Percentiles rank a stretch among this genome's conserved stretches.
phyloP scores from a whole-genome alignment of 2,113 vertebrate species.

The Phoxinus phoxinus region DNA sequence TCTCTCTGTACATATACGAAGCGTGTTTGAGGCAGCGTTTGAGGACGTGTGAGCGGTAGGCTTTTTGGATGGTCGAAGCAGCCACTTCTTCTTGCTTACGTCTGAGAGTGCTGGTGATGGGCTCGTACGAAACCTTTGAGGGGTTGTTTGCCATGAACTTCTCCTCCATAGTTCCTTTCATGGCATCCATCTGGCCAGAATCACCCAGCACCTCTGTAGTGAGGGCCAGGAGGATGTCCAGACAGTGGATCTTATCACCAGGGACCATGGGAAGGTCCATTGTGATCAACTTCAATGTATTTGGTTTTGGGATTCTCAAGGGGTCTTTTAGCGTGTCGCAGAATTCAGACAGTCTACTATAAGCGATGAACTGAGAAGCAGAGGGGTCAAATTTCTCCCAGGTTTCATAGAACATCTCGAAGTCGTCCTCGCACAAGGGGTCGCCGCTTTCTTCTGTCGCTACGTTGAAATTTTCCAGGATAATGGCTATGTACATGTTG shows the following conservation, averaged over 20 bases:
- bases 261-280: constrained; percentile 93
- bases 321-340: constrained; percentile 91
- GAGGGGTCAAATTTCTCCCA: constrained; percentile 97
- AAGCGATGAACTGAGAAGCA: constrained; percentile 88
- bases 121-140: constrained; percentile 90
- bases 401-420: constrained; percentile 96
- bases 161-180: constrained; percentile 94
- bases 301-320: constrained; percentile 88
- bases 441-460: constrained; percentile 92
- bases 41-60: constrained; percentile 85
- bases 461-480: constrained; percentile 95
- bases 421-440: constrained; percentile 90
- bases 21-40: constrained; percentile 82
- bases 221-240: constrained; percentile 93
- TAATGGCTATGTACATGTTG: constrained; percentile 97
- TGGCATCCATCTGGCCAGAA: constrained; percentile 89
- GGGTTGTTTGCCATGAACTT: constrained; percentile 96
- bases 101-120: constrained; percentile 91
- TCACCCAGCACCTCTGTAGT: constrained; percentile 92
- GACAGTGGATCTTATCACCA: constrained; percentile 94
- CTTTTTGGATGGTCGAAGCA: constrained; percentile 87
- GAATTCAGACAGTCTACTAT: constrained; percentile 87
- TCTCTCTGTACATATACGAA: constrained; percentile 81
- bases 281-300: constrained; percentile 87
- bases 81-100: constrained; percentile 93